Evolutionary conservation across 1,140 invertebrate genomes (phyloP).

Genomic region (Bombyx mandarina): DNA sequence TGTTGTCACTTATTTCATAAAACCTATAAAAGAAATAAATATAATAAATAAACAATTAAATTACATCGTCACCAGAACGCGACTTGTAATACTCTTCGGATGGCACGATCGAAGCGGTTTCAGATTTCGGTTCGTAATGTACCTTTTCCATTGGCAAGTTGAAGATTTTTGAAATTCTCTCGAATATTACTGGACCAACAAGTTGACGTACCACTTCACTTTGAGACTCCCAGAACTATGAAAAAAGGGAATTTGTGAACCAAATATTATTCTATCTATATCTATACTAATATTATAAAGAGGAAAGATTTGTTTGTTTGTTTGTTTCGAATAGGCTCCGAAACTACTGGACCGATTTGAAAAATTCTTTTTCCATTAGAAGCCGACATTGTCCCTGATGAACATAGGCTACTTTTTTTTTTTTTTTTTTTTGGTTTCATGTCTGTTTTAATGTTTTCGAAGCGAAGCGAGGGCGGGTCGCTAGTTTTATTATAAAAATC

Average conservation of each 20-base stretch:
- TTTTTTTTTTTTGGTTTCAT: no score
- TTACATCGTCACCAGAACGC: slow-evolving; percentile 2
- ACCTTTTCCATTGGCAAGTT: slow-evolving; percentile 25
- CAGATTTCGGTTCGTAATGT: slow-evolving; percentile 29
- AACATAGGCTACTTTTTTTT: no score
- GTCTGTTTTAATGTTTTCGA: no score
- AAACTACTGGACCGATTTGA: no score
- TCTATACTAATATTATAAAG: no score
- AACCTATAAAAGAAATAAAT: background rate
- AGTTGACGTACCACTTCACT: slow-evolving; percentile 33
- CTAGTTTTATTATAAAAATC: no score
- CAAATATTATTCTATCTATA: background rate
- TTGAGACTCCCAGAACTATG: slow-evolving; percentile 54
- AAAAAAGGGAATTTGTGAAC: slow-evolving; percentile 8
- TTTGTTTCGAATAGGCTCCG: no score
- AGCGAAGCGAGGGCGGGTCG: no score
- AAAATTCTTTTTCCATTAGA: no score
- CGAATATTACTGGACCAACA: slow-evolving; percentile 43
- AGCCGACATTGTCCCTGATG: no score
- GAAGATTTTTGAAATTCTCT: slow-evolving; percentile 48
- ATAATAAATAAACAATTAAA: no score
- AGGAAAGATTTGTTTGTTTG: background rate
- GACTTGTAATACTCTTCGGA: slow-evolving; percentile 37
- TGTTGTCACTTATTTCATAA: background rate
- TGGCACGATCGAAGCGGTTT: slow-evolving; percentile 17